These are phyloP conservation scores for Trichonephila clavata DNA, from an alignment of 1,140 invertebrate species.

Conservation along the genomic window DNA sequence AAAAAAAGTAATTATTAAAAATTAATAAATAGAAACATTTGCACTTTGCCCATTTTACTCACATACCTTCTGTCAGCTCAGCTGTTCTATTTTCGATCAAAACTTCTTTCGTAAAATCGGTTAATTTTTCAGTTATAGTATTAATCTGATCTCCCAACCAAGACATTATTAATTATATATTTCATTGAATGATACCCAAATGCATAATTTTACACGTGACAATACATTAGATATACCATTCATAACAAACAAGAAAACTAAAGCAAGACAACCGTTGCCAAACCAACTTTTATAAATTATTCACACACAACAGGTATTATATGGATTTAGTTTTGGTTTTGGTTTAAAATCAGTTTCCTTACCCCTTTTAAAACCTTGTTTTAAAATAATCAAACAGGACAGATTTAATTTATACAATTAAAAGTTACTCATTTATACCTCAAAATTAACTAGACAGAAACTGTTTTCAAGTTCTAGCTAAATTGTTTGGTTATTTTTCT, in stretches of 20 bases:
- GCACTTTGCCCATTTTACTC: background rate
- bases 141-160: conserved; percentile 70
- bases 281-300: background rate
- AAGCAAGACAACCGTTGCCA: background rate
- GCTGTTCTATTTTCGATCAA: conserved; percentile 21
- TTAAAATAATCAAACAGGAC: too few species aligned
- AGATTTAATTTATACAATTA: too few species aligned
- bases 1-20: too few species aligned
- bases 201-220: conserved; percentile 29
- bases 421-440: too few species aligned
- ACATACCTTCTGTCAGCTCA: conserved; percentile 44
- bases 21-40: too few species aligned
- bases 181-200: background rate
- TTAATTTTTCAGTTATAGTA: conserved; percentile 66
- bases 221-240: background rate
- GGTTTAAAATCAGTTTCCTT: too few species aligned
- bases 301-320: too few species aligned
- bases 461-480: too few species aligned
- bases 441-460: too few species aligned
- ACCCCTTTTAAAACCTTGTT: too few species aligned
- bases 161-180: conserved; percentile 40
- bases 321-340: too few species aligned
- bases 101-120: conserved; percentile 62
- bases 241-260: conserved; percentile 34
- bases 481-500: too few species aligned